A percentile compares a stretch with the other conserved stretches of the same genome.
phyloP scores from a whole-genome alignment of 2,888 invertebrate species.

The Matsumyia berberina region DNA sequence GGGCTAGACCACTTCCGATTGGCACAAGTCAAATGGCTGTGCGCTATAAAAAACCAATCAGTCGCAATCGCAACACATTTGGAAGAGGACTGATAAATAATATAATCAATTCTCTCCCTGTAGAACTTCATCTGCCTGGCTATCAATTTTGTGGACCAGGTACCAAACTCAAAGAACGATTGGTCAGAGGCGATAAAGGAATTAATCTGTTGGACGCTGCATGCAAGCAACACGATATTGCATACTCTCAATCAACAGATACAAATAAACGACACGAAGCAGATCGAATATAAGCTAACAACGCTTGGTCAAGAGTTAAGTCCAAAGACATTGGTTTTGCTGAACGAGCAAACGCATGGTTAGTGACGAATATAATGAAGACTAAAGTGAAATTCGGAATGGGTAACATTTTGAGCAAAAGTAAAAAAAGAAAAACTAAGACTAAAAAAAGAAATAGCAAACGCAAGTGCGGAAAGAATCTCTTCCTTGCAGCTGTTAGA shows the following conservation, averaged over 20 bases:
- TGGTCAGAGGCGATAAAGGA: slow-evolving; percentile 77
- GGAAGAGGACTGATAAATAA: slow-evolving; percentile 57
- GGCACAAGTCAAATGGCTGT: too few relatives aligned
- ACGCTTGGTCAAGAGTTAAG: slow-evolving; percentile 63
- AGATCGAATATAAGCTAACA: slow-evolving; percentile 50
- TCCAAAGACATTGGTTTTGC: slow-evolving; percentile 56
- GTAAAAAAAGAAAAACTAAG: background rate
- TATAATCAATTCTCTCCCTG: slow-evolving; percentile 76
- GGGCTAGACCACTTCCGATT: too few relatives aligned
- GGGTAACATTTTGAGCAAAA: slow-evolving; percentile 46
- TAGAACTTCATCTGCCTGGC: slow-evolving; percentile 77
- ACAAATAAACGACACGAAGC: slow-evolving; percentile 32
- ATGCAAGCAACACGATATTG: slow-evolving; percentile 45
- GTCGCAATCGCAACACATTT: slow-evolving; percentile 4
- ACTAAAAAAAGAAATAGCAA: background rate
- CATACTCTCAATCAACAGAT: slow-evolving; percentile 46
- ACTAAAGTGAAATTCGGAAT: slow-evolving; percentile 68
- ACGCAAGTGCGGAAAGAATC: slow-evolving; percentile 14
- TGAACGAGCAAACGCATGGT: slow-evolving; percentile 61
- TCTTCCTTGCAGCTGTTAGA: slow-evolving; percentile 40
- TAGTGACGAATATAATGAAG: slow-evolving; percentile 70
- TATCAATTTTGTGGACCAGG: slow-evolving; percentile 80
- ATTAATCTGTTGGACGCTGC: slow-evolving; percentile 77
- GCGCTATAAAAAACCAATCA: slow-evolving; percentile 6
- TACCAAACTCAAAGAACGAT: slow-evolving; percentile 78